Evolutionary conservation across 2,113 vertebrate species (phyloP).

Genomic region (Sander vitreus): DNA sequence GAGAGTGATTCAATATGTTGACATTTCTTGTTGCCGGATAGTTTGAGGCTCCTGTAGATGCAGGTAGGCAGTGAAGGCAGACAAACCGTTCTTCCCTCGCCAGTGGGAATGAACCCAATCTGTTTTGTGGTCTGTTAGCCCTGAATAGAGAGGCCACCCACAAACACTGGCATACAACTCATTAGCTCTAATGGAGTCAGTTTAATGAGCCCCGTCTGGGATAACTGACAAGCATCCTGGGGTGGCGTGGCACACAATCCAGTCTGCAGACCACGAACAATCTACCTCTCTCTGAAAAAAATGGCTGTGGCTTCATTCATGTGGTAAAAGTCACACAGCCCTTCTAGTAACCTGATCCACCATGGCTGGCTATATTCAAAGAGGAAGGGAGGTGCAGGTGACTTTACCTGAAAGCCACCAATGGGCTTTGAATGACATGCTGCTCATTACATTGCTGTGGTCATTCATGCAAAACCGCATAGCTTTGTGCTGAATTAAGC

Average conservation of each 20-base stretch:
- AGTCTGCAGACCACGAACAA: conserved; percentile 62
- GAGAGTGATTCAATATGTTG: not conserved
- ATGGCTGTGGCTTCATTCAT: conserved; percentile 72
- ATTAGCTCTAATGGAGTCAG: conserved; percentile 80
- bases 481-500: conserved; percentile 57
- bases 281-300: conserved; percentile 41
- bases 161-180: conserved; percentile 73
- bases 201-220: conserved; percentile 75
- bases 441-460: conserved; percentile 66
- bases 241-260: conserved; percentile 56
- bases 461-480: conserved; percentile 71
- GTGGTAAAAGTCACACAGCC: conserved; percentile 78
- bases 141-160: conserved; percentile 64
- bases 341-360: conserved; percentile 73
- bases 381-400: conserved; percentile 61
- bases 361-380: conserved; percentile 56
- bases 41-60: not conserved
- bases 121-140: conserved; percentile 56
- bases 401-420: conserved; percentile 75
- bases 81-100: not conserved
- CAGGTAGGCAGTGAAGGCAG: not conserved
- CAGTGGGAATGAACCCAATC: conserved; percentile 44
- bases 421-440: conserved; percentile 74
- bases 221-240: conserved; percentile 68
- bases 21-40: not conserved